Percentiles rank a stretch among this genome's conserved stretches.
phyloP scores from a whole-genome alignment of 2,113 vertebrate species.

The Grus americana region DNA sequence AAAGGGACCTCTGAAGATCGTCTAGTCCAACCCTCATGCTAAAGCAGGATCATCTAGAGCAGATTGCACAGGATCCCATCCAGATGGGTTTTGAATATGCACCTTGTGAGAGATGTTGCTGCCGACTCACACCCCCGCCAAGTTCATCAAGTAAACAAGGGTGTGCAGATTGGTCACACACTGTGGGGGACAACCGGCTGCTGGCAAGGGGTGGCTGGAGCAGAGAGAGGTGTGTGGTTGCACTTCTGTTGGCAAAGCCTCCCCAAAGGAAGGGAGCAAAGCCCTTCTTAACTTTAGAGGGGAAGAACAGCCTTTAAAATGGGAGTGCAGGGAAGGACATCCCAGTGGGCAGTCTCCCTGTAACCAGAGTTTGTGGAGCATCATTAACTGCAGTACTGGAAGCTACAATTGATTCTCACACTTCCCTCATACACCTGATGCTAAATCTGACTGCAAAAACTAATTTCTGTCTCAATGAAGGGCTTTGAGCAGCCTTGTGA shows the following conservation, averaged over 20 bases:
- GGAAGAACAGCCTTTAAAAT: not conserved
- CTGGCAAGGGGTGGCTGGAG: not conserved
- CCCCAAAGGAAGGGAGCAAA: accelerated
- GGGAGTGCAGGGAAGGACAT: not conserved
- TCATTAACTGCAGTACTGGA: not conserved
- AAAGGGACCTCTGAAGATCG: too few relatives aligned
- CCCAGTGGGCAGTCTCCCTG: not conserved
- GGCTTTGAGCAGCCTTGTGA: not conserved
- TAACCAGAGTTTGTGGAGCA: not conserved
- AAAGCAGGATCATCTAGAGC: too few relatives aligned
- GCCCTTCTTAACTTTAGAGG: not conserved
- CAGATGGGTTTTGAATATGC: too few relatives aligned
- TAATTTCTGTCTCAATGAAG: not conserved
- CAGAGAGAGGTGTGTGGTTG: not conserved
- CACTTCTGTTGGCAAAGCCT: not conserved
- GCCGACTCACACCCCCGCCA: accelerated
- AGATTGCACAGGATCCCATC: too few relatives aligned
- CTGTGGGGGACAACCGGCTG: not conserved
- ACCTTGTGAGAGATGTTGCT: not conserved
- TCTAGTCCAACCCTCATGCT: too few relatives aligned
- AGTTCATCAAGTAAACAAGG: too few relatives aligned
- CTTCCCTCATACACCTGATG: not conserved
- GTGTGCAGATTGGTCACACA: not conserved
- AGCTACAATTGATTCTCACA: not conserved
- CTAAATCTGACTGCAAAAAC: not conserved